Base-by-base conservation (phyloP, 2,797 vertebrate genomes). In the Xiphorhynchus erythropygius region DNA sequence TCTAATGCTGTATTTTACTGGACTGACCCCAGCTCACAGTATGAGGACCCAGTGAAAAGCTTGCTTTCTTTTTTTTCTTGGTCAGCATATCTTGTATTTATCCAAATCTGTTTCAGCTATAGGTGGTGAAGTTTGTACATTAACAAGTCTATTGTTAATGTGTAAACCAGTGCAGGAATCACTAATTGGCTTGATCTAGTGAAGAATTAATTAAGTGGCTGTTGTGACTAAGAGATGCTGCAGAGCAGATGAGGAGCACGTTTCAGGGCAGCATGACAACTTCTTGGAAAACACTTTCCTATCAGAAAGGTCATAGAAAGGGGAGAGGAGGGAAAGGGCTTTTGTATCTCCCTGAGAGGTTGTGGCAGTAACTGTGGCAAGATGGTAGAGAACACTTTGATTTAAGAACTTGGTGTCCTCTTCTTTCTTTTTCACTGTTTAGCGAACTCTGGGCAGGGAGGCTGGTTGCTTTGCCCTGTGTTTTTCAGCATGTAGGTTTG, bases 71-170 rank as follows among this genome's bases (percentile, higher is more conserved):
- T 47, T 52, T 85, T 77, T 39, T 33, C 47, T 37, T 41, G 9
- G 25, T 30, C 42, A 78, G 41, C 16, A 11, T 80, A 32, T 75
- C 33, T 79, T 77, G 8, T 44, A 28, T 84, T 52, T 57, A 52
- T 71, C n/a, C 59, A 79, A 49, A 52, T 74, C 33, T 49, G 9
- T 82, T 91, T 62, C 37, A 86, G 2, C 44, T 65, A 3, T 24
- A 46, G 52, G 11, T 63, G 59, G 47, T 65, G 62, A 77, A 80
- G 69, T 70, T 78, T 80, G 49, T 87, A 60, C 22, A 18, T 83
- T 80, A 94, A 52, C 53, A 62, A 78, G 8, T 28, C 14, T 60
- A 7, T 39, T 79, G 57, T 84, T 94, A 94, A 82, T 82, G 13
- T 79, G 56, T 94, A 78, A 88, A 85, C 79, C 50, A 22, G 35